phyloP scores from a whole-genome alignment of 2,888 invertebrate genomes.

The Cryptocephalus moraei region DNA sequence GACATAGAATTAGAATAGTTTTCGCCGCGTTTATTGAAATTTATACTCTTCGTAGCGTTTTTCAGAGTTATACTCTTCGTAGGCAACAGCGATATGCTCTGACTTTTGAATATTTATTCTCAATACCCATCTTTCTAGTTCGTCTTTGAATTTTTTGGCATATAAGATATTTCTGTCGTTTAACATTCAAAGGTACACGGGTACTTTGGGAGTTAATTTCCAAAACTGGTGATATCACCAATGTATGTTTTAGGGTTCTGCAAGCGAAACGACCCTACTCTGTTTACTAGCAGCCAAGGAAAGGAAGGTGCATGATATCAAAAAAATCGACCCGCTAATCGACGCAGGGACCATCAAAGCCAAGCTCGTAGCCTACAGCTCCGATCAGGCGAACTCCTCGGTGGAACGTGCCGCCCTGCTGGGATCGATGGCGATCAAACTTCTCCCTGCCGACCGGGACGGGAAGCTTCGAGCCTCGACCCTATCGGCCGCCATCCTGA shows the following conservation, averaged over 20 bases:
- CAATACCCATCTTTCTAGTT: too few relatives aligned
- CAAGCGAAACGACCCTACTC: slow-evolving; percentile 81
- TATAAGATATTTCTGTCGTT: too few relatives aligned
- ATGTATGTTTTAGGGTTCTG: slow-evolving; percentile 74
- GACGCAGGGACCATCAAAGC: slow-evolving; percentile 56
- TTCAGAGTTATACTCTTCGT: too few relatives aligned
- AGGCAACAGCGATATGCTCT: too few relatives aligned
- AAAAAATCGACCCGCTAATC: slow-evolving; percentile 48
- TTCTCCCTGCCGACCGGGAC: slow-evolving; percentile 58
- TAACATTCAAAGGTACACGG: too few relatives aligned
- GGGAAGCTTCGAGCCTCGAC: slow-evolving; percentile 58
- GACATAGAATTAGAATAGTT: too few relatives aligned
- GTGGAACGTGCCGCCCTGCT: slow-evolving; percentile 80
- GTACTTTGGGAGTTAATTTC: too few relatives aligned
- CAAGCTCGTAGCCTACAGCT: slow-evolving; percentile 72
- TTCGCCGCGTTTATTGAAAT: too few relatives aligned
- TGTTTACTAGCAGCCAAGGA: slow-evolving; percentile 73
- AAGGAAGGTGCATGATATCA: slow-evolving; percentile 49
- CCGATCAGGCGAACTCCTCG: slow-evolving; percentile 83
- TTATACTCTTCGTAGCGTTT: too few relatives aligned
- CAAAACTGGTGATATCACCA: too few relatives aligned
- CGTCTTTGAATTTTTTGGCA: too few relatives aligned
- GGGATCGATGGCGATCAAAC: slow-evolving; percentile 67
- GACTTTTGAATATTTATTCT: too few relatives aligned
- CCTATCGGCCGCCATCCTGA: slow-evolving; percentile 58